These are phyloP conservation scores for Darevskia mixta DNA, from an alignment of 2,797 vertebrate species.

Conservation along the genomic window DNA sequence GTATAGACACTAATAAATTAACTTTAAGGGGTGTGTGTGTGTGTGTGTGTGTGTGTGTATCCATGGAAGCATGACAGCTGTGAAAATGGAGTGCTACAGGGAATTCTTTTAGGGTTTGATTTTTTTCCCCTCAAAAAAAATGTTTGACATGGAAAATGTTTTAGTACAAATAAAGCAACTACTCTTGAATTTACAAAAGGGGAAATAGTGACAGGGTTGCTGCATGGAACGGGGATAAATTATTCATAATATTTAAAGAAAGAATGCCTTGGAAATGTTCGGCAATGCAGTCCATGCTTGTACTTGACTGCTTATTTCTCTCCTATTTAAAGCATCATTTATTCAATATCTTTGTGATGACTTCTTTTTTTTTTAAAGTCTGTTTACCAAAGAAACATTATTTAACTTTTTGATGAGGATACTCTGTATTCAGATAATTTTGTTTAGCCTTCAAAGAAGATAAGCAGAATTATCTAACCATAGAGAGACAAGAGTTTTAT, in stretches of 20 bases:
- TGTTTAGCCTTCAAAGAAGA: slow-evolving; percentile 73
- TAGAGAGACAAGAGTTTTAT: slow-evolving; percentile 66
- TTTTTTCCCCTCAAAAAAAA: slow-evolving; percentile 82
- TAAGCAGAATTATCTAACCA: slow-evolving; percentile 75
- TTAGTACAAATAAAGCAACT: slow-evolving; percentile 95
- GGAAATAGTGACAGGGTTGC: slow-evolving; percentile 79
- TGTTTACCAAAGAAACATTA: slow-evolving; percentile 73
- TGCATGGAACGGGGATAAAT: slow-evolving; percentile 87
- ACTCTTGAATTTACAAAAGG: slow-evolving; percentile 89
- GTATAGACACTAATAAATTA: slow-evolving; percentile 90
- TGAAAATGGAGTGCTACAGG: slow-evolving; percentile 93
- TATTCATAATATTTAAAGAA: slow-evolving; percentile 93
- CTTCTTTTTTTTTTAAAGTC: slow-evolving; percentile 59
- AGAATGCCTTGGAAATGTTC: slow-evolving; percentile 81
- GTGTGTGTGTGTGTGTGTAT: slow-evolving; percentile 51
- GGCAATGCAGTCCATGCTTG: slow-evolving; percentile 76
- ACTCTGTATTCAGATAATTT: slow-evolving; percentile 80
- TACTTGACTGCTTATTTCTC: slow-evolving; percentile 73
- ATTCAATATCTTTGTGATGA: slow-evolving; percentile 74
- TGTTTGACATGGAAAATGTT: slow-evolving; percentile 95
- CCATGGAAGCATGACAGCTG: slow-evolving; percentile 92
- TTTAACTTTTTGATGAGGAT: slow-evolving; percentile 77
- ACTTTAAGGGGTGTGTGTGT: slow-evolving; percentile 84
- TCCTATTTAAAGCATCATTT: slow-evolving; percentile 82
- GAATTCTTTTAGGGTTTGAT: slow-evolving; percentile 88